Evolutionary conservation across 1,140 invertebrate genomes (phyloP).

Genomic region (Bombus terrestris): DNA sequence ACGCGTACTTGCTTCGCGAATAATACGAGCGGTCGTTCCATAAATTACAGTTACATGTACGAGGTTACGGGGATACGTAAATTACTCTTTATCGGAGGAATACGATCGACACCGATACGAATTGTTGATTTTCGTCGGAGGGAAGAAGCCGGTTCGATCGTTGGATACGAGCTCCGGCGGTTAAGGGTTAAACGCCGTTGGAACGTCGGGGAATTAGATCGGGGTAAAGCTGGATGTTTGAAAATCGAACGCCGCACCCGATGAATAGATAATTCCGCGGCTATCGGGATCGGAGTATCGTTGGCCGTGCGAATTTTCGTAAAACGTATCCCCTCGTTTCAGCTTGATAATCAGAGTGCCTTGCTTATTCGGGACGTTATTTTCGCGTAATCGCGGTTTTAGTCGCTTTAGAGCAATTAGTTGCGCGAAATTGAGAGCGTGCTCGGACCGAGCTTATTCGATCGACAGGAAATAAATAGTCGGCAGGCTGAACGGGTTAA

Average conservation of each 20-base stretch:
- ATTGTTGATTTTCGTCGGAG: background rate
- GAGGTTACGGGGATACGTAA: background rate
- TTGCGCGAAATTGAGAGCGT: slow-evolving; percentile 6
- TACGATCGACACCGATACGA: background rate
- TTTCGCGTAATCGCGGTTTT: slow-evolving; percentile 11
- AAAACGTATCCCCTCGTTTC: background rate
- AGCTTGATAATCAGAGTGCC: background rate
- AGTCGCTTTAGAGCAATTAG: background rate
- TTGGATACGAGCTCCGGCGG: background rate
- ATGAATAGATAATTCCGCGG: background rate
- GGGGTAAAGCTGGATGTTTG: background rate
- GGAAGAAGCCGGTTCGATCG: background rate
- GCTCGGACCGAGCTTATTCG: background rate
- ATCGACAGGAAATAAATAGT: slow-evolving; percentile 5
- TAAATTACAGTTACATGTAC: background rate
- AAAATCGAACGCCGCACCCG: slow-evolving; percentile 11
- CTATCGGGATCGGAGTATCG: background rate
- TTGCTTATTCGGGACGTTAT: background rate
- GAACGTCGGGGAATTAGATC: slow-evolving; percentile 10
- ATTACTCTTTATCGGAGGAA: background rate
- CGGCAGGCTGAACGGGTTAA: background rate
- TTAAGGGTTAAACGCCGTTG: slow-evolving; percentile 5
- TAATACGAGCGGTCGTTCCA: too few relatives aligned
- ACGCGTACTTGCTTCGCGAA: too few relatives aligned
- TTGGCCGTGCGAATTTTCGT: background rate